Percentiles rank a stretch among this genome's conserved stretches.
Conservation (phyloP, 1,140 invertebrate genomes). For the Olivierus martensii region DNA sequence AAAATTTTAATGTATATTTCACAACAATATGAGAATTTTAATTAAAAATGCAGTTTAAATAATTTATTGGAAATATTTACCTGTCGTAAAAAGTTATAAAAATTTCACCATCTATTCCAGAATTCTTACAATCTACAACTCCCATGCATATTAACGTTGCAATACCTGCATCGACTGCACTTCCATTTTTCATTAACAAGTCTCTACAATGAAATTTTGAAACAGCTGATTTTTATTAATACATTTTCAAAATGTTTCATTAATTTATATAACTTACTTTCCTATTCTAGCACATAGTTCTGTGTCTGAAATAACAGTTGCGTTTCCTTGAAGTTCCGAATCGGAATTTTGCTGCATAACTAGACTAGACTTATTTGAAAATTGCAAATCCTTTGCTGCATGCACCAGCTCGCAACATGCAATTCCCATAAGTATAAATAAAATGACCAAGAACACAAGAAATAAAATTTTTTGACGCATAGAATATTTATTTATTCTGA, state of each 20-base stretch:
- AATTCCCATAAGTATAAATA: too few relatives aligned
- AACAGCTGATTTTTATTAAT: background rate
- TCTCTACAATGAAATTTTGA: conserved; percentile 36
- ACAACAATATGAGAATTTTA: too few relatives aligned
- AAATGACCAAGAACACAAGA: too few relatives aligned
- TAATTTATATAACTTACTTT: background rate
- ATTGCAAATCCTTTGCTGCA: too few relatives aligned
- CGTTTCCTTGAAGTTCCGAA: too few relatives aligned
- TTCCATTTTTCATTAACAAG: conserved; percentile 60
- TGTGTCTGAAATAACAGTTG: background rate
- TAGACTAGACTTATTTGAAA: too few relatives aligned
- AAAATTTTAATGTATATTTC: too few relatives aligned
- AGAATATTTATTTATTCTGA: too few relatives aligned
- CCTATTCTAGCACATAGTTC: background rate
- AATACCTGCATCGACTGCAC: conserved; percentile 72
- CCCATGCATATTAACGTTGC: conserved; percentile 73
- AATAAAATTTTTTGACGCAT: too few relatives aligned
- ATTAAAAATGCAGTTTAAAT: too few relatives aligned
- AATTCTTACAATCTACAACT: conserved; percentile 62
- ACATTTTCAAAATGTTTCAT: background rate
- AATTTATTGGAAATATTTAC: conserved; percentile 22
- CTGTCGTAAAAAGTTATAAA: conserved; percentile 63
- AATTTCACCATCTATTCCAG: conserved; percentile 72
- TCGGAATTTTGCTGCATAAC: too few relatives aligned
- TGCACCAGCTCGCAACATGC: too few relatives aligned